Conservation (phyloP, 2,797 vertebrate species). For the Gallinago solitaria region DNA sequence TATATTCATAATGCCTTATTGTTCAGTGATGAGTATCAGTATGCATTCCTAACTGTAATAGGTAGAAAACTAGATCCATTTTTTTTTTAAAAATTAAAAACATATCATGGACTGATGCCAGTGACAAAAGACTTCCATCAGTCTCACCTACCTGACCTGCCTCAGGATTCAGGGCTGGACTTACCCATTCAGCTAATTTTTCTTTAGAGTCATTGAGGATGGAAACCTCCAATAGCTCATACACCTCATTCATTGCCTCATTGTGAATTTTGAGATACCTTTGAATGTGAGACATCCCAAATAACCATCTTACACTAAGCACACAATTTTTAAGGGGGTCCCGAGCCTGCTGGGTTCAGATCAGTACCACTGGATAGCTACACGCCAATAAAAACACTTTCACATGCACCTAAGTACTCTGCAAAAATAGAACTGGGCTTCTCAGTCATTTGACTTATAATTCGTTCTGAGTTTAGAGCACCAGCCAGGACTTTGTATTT, state of each 20-base stretch:
- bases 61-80: rapidly evolving
- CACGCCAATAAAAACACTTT: not conserved
- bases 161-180: not conserved
- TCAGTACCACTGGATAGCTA: not conserved
- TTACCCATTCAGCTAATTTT: not conserved
- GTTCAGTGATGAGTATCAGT: not conserved
- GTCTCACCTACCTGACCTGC: not conserved
- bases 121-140: not conserved
- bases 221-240: not conserved
- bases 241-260: no score
- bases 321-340: not conserved
- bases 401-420: not conserved
- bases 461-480: not conserved
- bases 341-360: not conserved
- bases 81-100: not conserved
- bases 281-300: not conserved
- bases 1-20: not conserved
- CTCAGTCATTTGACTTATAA: not conserved
- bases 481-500: not conserved
- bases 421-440: not conserved
- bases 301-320: not conserved
- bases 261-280: not conserved
- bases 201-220: rapidly evolving
- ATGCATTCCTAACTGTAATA: not conserved
- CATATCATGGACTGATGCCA: rapidly evolving